Conservation (phyloP, 2,797 vertebrate genomes). For the Loriculus beryllinus region DNA sequence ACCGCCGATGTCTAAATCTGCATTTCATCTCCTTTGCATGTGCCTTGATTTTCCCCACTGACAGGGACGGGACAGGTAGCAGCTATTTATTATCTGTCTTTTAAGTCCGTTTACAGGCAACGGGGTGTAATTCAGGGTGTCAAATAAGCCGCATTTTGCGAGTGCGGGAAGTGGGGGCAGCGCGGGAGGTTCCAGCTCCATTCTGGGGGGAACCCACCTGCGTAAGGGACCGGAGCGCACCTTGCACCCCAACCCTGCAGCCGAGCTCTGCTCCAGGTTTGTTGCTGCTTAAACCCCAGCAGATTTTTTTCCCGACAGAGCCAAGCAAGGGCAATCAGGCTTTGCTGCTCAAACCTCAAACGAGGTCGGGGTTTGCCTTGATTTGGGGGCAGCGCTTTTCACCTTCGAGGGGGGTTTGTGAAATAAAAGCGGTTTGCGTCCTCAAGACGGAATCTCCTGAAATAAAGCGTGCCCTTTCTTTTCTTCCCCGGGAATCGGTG, state of each 20-base stretch:
- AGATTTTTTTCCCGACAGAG: background rate
- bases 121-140: background rate
- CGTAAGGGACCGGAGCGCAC: accelerated
- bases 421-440: accelerated
- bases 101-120: background rate
- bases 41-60: background rate
- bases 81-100: background rate
- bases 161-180: accelerated
- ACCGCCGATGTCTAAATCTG: background rate
- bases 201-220: background rate
- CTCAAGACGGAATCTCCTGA: background rate
- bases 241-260: background rate
- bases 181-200: background rate
- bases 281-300: background rate
- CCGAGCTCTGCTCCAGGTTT: background rate
- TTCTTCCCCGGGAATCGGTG: background rate
- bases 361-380: background rate
- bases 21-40: accelerated
- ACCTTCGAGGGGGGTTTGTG: background rate
- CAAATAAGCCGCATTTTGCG: background rate
- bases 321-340: background rate
- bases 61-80: background rate
- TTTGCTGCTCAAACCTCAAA: background rate
- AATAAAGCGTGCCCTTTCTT: background rate
- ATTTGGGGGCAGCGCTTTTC: background rate